A percentile compares a stretch with the other conserved stretches of the same genome.
These are phyloP conservation scores for Pedetes capensis DNA, from an alignment of 2,113 vertebrate genomes.

Conservation along the genomic window DNA sequence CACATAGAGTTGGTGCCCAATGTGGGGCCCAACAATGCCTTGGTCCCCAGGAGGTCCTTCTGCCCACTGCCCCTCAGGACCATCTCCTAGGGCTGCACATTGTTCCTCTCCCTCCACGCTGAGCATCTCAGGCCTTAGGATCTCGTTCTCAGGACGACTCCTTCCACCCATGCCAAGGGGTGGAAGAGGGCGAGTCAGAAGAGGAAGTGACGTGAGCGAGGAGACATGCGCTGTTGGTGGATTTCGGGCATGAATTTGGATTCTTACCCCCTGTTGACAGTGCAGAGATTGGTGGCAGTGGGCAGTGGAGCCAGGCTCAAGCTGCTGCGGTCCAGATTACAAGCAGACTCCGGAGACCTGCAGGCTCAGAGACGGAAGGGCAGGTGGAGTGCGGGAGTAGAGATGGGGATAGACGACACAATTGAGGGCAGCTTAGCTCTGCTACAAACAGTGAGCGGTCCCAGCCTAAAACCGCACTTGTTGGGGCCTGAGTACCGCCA, in stretches of 20 bases:
- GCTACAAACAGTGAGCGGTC: background rate
- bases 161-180: too few species aligned
- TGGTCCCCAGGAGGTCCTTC: background rate
- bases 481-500: too few species aligned
- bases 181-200: background rate
- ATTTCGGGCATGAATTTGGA: rapidly evolving
- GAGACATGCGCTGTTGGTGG: too few species aligned
- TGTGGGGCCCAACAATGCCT: too few species aligned
- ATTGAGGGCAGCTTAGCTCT: rapidly evolving
- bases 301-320: rapidly evolving
- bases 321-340: rapidly evolving
- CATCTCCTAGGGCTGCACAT: background rate
- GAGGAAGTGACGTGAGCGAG: background rate
- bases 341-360: rapidly evolving
- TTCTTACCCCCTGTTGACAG: rapidly evolving
- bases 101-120: background rate
- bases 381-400: rapidly evolving
- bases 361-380: rapidly evolving
- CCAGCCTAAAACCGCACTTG: too few species aligned
- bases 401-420: rapidly evolving
- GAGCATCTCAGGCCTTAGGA: background rate
- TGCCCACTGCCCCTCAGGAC: rapidly evolving
- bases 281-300: rapidly evolving
- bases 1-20: too few species aligned
- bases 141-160: background rate